Conservation (phyloP, 2,888 invertebrate species). For the Tubulanus polymorphus region DNA sequence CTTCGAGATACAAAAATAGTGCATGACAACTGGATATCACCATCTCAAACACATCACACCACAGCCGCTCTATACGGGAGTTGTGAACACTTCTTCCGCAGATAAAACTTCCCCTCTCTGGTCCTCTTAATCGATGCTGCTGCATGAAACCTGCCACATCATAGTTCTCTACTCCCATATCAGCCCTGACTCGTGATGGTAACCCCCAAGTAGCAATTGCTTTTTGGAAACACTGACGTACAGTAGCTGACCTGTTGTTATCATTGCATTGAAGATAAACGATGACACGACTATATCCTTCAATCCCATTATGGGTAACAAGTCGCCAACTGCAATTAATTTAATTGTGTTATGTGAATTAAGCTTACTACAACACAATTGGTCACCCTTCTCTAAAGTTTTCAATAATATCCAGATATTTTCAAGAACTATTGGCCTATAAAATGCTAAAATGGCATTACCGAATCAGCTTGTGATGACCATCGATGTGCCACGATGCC, state of each 20-base stretch:
- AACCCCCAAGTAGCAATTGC: slow-evolving; percentile 19
- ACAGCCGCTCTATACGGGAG: slow-evolving; percentile 14
- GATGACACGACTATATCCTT: slow-evolving; percentile 22
- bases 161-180: slow-evolving; percentile 23
- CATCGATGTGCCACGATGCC: slow-evolving; percentile 16
- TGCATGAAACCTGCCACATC: slow-evolving; percentile 20
- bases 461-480: slow-evolving; percentile 15
- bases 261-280: slow-evolving; percentile 19
- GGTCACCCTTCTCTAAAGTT: no score
- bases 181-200: slow-evolving; percentile 18
- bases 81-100: slow-evolving; percentile 22
- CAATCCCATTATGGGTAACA: slow-evolving; percentile 22
- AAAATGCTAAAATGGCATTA: no score
- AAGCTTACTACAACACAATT: no score
- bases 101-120: slow-evolving; percentile 13
- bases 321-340: slow-evolving; percentile 24
- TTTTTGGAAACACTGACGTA: slow-evolving; percentile 15
- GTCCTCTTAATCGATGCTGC: slow-evolving; percentile 3
- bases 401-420: no score
- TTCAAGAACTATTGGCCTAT: no score
- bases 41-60: slow-evolving; percentile 14
- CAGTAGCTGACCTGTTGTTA: slow-evolving; percentile 19
- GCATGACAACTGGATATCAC: slow-evolving; percentile 7
- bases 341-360: no score
- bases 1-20: slow-evolving; percentile 6